A percentile compares a stretch with the other conserved stretches of the same genome.
phyloP scores from a whole-genome alignment of 2,888 invertebrate species.

The Tachina lurida region DNA sequence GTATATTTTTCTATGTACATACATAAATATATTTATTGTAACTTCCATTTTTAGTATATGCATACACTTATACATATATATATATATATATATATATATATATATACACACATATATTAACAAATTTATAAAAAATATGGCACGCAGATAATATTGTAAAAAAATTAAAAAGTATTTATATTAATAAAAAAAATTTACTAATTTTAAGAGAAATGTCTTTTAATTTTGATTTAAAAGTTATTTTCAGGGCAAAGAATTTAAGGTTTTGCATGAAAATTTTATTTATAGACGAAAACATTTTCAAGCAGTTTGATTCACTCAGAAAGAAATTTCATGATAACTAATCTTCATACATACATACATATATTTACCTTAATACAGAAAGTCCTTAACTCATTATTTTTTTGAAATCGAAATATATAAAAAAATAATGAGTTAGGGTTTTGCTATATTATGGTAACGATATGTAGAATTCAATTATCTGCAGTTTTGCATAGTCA shows the following conservation, averaged over 20 bases:
- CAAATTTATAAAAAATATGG: conserved; percentile 4
- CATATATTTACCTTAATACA: too few relatives aligned
- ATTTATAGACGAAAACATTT: too few relatives aligned
- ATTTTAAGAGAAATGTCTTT: background rate
- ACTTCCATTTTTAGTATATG: conserved; percentile 33
- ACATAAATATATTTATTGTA: conserved; percentile 51
- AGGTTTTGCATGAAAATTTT: too few relatives aligned
- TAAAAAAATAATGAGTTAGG: too few relatives aligned
- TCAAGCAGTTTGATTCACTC: too few relatives aligned
- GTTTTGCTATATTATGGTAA: too few relatives aligned
- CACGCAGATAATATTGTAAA: background rate
- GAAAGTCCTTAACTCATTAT: too few relatives aligned
- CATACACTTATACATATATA: background rate
- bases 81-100: background rate
- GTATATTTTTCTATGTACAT: conserved; percentile 12
- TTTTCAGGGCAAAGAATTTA: background rate
- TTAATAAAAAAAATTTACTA: background rate
- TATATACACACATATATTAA: background rate
- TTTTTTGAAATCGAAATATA: too few relatives aligned
- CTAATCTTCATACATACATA: too few relatives aligned
- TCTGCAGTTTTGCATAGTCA: background rate
- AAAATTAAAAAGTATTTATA: background rate
- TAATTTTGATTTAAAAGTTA: background rate
- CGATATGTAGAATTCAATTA: too few relatives aligned
- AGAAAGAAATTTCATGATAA: too few relatives aligned